phyloP scores from a whole-genome alignment of 2,797 vertebrate species.

The Denticeps clupeoides region DNA sequence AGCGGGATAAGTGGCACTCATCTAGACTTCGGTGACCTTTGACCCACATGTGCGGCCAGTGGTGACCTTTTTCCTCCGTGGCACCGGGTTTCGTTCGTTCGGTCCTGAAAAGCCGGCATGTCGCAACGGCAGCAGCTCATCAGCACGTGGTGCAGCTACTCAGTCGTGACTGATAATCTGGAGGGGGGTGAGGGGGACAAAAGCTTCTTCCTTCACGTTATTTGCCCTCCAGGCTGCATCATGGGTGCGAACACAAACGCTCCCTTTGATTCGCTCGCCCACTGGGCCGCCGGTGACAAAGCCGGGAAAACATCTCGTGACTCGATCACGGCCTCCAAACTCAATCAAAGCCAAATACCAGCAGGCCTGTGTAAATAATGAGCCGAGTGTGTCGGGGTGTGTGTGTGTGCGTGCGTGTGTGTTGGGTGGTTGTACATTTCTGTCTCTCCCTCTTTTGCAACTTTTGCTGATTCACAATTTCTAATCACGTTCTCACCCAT shows the following conservation, averaged over 20 bases:
- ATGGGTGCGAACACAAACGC: conserved; percentile 4
- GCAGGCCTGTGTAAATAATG: conserved; percentile 27
- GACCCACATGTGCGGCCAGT: too few species aligned
- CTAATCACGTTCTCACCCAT: conserved; percentile 29
- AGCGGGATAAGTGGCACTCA: too few species aligned
- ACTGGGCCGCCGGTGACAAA: conserved; percentile 11
- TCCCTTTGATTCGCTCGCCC: conserved; percentile 25
- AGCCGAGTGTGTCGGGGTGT: conserved; percentile 6
- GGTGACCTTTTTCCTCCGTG: too few species aligned
- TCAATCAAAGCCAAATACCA: conserved; percentile 31
- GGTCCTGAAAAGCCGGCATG: too few species aligned
- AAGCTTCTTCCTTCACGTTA: not conserved
- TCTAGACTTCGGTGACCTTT: too few species aligned
- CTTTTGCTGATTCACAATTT: conserved; percentile 10
- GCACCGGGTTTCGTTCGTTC: too few species aligned
- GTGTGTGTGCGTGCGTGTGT: conserved; percentile 9
- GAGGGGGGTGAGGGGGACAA: too few species aligned
- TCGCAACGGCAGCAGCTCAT: too few species aligned
- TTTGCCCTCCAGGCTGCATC: too few species aligned
- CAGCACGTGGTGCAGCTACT: too few species aligned
- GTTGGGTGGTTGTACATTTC: conserved; percentile 4
- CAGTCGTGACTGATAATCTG: too few species aligned
- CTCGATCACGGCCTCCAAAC: conserved; percentile 32
- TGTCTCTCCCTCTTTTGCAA: conserved; percentile 13
- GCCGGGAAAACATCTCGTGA: conserved; percentile 28